Evolutionary conservation across 2,797 vertebrate species (phyloP).

Genomic region (Myripristis murdjan): DNA sequence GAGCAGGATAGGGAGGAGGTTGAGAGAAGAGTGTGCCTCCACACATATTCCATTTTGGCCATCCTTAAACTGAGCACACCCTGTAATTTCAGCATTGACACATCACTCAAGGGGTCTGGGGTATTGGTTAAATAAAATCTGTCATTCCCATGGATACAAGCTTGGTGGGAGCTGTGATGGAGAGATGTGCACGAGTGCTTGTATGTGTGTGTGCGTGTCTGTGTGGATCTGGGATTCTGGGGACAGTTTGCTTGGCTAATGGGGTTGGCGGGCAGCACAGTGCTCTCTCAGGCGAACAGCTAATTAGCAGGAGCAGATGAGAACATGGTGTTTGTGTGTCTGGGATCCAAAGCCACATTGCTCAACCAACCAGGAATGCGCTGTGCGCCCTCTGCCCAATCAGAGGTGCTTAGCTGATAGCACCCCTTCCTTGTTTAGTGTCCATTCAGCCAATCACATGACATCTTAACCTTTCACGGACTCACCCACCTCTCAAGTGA

Average conservation of each 20-base stretch:
- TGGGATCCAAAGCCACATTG: slow-evolving; percentile 61
- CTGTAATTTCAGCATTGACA: slow-evolving; percentile 73
- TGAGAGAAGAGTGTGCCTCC: slow-evolving; percentile 59
- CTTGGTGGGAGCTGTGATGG: slow-evolving; percentile 25
- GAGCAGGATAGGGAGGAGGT: slow-evolving; percentile 64
- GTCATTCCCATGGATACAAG: slow-evolving; percentile 56
- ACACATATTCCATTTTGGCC: slow-evolving; percentile 55
- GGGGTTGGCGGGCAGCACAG: slow-evolving; percentile 74
- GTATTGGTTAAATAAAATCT: slow-evolving; percentile 72
- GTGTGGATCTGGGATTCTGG: slow-evolving; percentile 68
- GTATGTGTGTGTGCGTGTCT: slow-evolving; percentile 34
- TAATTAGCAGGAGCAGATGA: slow-evolving; percentile 85
- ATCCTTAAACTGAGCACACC: slow-evolving; percentile 63
- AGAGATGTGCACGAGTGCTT: slow-evolving; percentile 47
- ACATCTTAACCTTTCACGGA: slow-evolving; percentile 66
- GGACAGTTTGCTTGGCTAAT: slow-evolving; percentile 82
- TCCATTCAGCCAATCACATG: slow-evolving; percentile 61
- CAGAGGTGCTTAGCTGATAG: slow-evolving; percentile 17
- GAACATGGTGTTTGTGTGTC: slow-evolving; percentile 73
- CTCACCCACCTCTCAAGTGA: slow-evolving; percentile 35
- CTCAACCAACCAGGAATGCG: slow-evolving; percentile 61
- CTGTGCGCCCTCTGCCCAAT: slow-evolving; percentile 60
- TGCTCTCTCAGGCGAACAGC: slow-evolving; percentile 76
- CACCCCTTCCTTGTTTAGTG: slow-evolving; percentile 50
- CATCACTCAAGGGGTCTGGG: slow-evolving; percentile 66